Conservation (phyloP, 1,140 invertebrate species). For the Trachelipus rathkii region DNA sequence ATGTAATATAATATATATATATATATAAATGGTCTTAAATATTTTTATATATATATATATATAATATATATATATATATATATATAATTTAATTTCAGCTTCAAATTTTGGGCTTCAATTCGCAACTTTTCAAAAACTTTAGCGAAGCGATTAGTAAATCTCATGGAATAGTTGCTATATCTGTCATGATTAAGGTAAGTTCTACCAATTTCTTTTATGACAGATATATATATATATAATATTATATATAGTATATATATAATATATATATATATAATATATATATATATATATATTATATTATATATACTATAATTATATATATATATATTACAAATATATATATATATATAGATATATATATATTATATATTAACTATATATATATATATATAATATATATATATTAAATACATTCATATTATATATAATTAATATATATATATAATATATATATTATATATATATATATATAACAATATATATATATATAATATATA, state of each 20-base stretch:
- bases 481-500: no score
- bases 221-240: not conserved
- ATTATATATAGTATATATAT: conserved; percentile 19
- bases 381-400: no score
- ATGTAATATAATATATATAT: not conserved
- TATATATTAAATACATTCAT: no score
- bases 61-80: conserved; percentile 17
- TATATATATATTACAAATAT: conserved; percentile 19
- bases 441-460: no score
- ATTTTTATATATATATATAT: not conserved
- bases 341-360: conserved; percentile 20
- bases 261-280: conserved; percentile 23
- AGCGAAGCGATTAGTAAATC: conserved; percentile 80
- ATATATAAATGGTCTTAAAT: not conserved
- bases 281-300: conserved; percentile 23
- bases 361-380: not conserved
- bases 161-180: conserved; percentile 82
- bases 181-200: conserved; percentile 78
- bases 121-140: conserved; percentile 85
- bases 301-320: conserved; percentile 21
- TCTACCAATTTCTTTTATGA: not conserved
- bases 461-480: no score
- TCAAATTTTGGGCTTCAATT: conserved; percentile 91
- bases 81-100: conserved; percentile 59
- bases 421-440: no score